Conservation (phyloP, 2,888 invertebrate genomes). For the Gastracanthus pulcherrimus region DNA sequence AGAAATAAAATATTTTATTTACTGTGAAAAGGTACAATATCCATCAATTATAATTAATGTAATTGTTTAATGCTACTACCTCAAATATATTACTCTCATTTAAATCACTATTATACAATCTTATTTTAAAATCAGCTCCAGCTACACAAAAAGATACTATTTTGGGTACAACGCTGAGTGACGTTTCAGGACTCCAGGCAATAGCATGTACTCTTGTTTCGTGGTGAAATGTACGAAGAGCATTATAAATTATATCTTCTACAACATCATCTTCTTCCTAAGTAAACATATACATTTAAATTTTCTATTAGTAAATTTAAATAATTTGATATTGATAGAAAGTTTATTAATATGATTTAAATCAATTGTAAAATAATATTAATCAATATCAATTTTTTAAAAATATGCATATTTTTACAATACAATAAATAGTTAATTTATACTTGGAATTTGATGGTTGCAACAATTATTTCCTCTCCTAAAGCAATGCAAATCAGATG, state of each 20-base stretch:
- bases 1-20: constrained; percentile 8
- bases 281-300: constrained; percentile 61
- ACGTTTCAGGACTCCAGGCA: constrained; percentile 82
- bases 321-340: too few relatives aligned
- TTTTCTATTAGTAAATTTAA: constrained; percentile 6
- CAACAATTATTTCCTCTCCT: constrained; percentile 80
- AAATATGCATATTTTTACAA: too few relatives aligned
- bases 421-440: constrained; percentile 3
- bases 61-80: constrained; percentile 68
- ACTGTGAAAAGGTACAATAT: not conserved
- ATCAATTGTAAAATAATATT: not conserved
- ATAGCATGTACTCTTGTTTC: constrained; percentile 80
- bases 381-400: not conserved
- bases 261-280: constrained; percentile 79
- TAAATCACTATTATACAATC: constrained; percentile 80
- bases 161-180: constrained; percentile 81
- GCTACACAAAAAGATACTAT: constrained; percentile 80
- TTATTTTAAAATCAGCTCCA: constrained; percentile 80
- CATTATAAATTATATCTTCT: constrained; percentile 79
- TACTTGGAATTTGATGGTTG: constrained; percentile 81
- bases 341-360: constrained; percentile 27
- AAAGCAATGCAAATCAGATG: constrained; percentile 82
- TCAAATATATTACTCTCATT: constrained; percentile 78
- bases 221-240: constrained; percentile 80
- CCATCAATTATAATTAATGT: not conserved